These are phyloP conservation scores for Dasypolia templi DNA, from an alignment of 2,888 invertebrate species.

Conservation along the genomic window DNA sequence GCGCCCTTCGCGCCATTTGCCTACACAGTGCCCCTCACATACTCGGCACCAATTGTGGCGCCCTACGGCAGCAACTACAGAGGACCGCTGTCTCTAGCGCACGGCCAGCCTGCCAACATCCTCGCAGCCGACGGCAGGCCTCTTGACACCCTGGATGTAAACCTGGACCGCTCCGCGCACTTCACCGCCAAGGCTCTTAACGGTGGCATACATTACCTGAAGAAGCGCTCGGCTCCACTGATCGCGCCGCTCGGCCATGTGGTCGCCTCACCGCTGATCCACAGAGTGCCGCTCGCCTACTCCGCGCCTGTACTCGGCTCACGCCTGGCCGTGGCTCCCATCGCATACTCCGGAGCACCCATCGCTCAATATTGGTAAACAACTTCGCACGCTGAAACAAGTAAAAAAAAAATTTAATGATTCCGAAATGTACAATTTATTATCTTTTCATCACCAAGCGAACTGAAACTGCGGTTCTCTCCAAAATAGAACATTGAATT, in stretches of 20 bases:
- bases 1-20: conserved; percentile 68
- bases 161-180: conserved; percentile 84
- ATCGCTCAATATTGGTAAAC: conserved; percentile 51
- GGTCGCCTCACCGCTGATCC: conserved; percentile 44
- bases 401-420: conserved; percentile 25
- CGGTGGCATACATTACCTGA: conserved; percentile 73
- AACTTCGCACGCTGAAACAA: not conserved
- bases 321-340: conserved; percentile 46
- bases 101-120: conserved; percentile 85
- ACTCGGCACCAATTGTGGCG: conserved; percentile 69
- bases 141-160: conserved; percentile 85
- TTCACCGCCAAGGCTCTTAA: conserved; percentile 77
- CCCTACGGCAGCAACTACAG: conserved; percentile 78
- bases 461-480: not conserved
- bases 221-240: conserved; percentile 79
- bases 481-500: not conserved
- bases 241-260: conserved; percentile 50
- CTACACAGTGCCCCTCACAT: conserved; percentile 73
- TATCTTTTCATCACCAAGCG: not conserved
- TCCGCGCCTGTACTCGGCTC: conserved; percentile 36
- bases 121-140: conserved; percentile 85
- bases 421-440: not conserved
- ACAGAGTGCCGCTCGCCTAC: conserved; percentile 52
- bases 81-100: conserved; percentile 84
- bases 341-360: conserved; percentile 50